phyloP scores from a whole-genome alignment of 1,140 invertebrate species.

The Drosophila guanche region DNA sequence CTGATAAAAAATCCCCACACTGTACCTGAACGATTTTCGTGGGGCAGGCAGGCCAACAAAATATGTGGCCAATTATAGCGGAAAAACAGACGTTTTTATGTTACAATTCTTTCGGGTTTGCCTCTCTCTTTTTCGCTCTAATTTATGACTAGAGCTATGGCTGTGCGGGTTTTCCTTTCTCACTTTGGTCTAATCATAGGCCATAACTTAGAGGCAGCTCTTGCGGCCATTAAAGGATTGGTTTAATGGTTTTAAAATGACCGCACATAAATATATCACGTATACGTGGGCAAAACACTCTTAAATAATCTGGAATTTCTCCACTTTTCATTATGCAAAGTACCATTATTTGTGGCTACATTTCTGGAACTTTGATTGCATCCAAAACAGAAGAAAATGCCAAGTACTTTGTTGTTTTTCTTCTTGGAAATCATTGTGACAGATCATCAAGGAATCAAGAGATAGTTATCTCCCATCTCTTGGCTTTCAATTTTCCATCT shows the following conservation, averaged over 20 bases:
- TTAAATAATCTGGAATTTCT: neutral
- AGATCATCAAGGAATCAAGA: slow-evolving; percentile 38
- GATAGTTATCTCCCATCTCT: slow-evolving; percentile 25
- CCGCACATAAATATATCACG: slow-evolving; percentile 27
- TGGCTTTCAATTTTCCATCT: slow-evolving; percentile 35
- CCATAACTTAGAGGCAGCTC: slow-evolving; percentile 52
- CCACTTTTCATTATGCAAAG: slow-evolving; percentile 45
- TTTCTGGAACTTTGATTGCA: slow-evolving; percentile 29
- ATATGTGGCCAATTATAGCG: slow-evolving; percentile 81
- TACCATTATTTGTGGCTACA: slow-evolving; percentile 38
- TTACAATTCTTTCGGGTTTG: slow-evolving; percentile 44
- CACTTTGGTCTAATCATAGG: slow-evolving; percentile 56
- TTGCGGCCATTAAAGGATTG: neutral
- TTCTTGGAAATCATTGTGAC: slow-evolving; percentile 19
- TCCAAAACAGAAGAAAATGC: slow-evolving; percentile 19
- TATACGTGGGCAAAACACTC: slow-evolving; percentile 3
- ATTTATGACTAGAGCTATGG: slow-evolving; percentile 66
- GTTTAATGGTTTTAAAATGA: slow-evolving; percentile 34
- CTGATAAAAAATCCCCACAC: slow-evolving; percentile 20
- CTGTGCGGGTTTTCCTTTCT: slow-evolving; percentile 44
- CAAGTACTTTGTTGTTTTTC: slow-evolving; percentile 14
- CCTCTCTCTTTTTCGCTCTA: slow-evolving; percentile 35
- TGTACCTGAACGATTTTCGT: slow-evolving; percentile 47
- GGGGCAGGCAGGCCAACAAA: slow-evolving; percentile 56
- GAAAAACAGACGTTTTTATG: slow-evolving; percentile 80